Percentiles rank a stretch among this genome's conserved stretches.
phyloP scores from a whole-genome alignment of 2,888 invertebrate species.

The Nemoura dubitans region DNA sequence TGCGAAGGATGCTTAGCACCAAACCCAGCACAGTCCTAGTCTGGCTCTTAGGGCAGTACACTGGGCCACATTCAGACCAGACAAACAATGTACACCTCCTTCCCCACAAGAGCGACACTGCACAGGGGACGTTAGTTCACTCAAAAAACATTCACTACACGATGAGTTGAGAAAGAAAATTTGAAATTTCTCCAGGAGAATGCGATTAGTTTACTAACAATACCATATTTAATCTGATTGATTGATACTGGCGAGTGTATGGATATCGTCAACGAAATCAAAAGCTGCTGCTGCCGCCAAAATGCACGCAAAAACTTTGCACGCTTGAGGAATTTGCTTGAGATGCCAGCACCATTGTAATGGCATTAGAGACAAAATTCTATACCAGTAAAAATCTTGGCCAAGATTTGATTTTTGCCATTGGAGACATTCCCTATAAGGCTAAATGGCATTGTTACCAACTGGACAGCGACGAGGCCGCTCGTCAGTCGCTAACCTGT shows the following conservation, averaged over 20 bases:
- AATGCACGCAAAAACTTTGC: not conserved
- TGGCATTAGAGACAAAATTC: conserved; percentile 34
- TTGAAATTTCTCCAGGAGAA: not conserved
- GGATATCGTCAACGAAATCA: conserved; percentile 30
- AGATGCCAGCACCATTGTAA: conserved; percentile 5
- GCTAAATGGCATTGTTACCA: conserved; percentile 41
- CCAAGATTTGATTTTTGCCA: conserved; percentile 36
- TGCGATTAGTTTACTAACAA: not conserved
- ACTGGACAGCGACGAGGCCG: not conserved
- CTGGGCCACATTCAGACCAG: not conserved
- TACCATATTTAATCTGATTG: conserved; percentile 17
- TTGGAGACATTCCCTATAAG: conserved; percentile 35
- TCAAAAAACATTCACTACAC: too few species aligned
- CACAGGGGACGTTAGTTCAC: too few species aligned
- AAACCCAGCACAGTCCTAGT: not conserved
- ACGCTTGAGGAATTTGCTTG: conserved; percentile 19
- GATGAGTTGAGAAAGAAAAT: too few species aligned
- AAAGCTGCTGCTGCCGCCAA: conserved; percentile 34
- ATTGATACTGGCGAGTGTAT: conserved; percentile 32
- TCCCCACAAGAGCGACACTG: not conserved
- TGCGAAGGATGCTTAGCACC: not conserved
- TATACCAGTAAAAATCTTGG: conserved; percentile 17
- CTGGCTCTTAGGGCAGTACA: not conserved
- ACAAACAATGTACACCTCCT: not conserved
- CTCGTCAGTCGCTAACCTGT: conserved; percentile 7